phyloP scores from a whole-genome alignment of 1,140 invertebrate species.

The Andrena cerasifolii region DNA sequence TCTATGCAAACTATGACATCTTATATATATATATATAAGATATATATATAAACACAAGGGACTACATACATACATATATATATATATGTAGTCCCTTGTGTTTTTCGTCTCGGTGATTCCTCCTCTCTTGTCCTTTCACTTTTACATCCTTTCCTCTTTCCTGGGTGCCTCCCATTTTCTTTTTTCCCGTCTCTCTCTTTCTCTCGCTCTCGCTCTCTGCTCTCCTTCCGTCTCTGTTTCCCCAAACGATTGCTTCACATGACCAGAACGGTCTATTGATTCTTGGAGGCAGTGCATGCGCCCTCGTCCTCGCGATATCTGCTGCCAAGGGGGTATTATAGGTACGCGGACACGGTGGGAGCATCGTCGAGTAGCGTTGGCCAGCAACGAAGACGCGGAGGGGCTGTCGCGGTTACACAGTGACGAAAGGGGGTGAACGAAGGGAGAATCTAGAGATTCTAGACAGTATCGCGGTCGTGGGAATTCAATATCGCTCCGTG shows the following conservation, averaged over 20 bases:
- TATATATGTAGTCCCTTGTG: too few relatives aligned
- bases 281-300: conserved; percentile 74
- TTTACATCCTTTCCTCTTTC: not conserved
- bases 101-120: not conserved
- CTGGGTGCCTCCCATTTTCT: not conserved
- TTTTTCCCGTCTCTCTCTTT: not conserved
- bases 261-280: conserved; percentile 77
- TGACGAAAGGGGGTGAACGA: not conserved
- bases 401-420: conserved; percentile 11
- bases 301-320: conserved; percentile 72
- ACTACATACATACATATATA: too few relatives aligned
- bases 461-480: not conserved
- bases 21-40: not conserved
- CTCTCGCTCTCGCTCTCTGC: not conserved
- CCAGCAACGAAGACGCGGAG: conserved; percentile 38
- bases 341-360: conserved; percentile 34
- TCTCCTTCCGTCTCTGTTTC: conserved; percentile 24
- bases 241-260: conserved; percentile 72
- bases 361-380: conserved; percentile 57
- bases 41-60: too few relatives aligned
- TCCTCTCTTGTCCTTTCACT: not conserved
- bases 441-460: not conserved
- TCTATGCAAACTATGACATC: conserved; percentile 16
- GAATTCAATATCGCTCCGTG: conserved; percentile 29
- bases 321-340: conserved; percentile 59